Conservation (phyloP, 2,797 vertebrate genomes). For the Lutjanus campechanus region DNA sequence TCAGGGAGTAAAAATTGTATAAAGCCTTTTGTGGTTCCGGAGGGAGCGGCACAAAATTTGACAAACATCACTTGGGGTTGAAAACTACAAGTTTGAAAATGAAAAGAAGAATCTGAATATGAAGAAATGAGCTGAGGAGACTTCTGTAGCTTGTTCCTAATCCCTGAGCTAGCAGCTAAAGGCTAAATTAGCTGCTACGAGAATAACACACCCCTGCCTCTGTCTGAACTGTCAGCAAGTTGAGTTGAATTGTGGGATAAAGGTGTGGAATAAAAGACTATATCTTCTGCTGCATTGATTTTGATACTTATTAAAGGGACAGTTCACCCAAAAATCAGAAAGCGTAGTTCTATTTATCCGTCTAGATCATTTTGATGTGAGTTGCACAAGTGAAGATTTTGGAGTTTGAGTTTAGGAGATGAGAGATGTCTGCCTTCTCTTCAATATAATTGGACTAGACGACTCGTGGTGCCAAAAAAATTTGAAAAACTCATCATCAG, state of each 20-base stretch:
- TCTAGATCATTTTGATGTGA: too few relatives aligned
- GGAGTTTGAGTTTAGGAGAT: too few relatives aligned
- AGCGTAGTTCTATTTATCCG: too few relatives aligned
- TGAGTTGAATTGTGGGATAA: not conserved
- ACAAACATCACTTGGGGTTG: too few relatives aligned
- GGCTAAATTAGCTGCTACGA: not conserved
- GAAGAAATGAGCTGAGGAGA: not conserved
- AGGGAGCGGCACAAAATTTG: too few relatives aligned
- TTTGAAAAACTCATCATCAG: too few relatives aligned
- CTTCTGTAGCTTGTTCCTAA: not conserved
- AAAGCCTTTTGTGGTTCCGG: not conserved
- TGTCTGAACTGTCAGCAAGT: not conserved
- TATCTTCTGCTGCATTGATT: not conserved
- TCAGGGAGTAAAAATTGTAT: not conserved
- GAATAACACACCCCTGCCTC: not conserved
- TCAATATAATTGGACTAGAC: too few relatives aligned
- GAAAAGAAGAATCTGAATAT: not conserved
- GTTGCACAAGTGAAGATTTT: too few relatives aligned
- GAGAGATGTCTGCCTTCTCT: too few relatives aligned
- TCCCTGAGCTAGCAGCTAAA: not conserved
- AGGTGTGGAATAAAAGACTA: not conserved
- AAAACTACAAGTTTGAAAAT: not conserved
- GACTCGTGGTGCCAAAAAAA: too few relatives aligned
- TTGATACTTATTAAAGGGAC: not conserved
- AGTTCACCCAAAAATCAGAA: too few relatives aligned